Conservation (phyloP, 2,888 invertebrate genomes). For the Gastrophysa polygoni region DNA sequence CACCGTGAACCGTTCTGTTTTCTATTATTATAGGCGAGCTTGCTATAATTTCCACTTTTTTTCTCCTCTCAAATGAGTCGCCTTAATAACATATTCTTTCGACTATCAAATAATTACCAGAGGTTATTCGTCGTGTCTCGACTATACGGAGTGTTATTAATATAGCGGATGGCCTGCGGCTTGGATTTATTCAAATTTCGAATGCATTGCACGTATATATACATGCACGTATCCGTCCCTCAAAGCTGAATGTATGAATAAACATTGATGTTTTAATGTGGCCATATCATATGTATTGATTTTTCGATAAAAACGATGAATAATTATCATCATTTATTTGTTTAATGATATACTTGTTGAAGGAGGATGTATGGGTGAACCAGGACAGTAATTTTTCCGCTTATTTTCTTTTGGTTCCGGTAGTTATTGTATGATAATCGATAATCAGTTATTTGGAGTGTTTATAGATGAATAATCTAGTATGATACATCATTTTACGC, state of each 20-base stretch:
- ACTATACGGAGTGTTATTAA: not conserved
- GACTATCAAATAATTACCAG: conserved; percentile 4
- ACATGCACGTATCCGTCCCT: not conserved
- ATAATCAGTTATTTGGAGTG: too few relatives aligned
- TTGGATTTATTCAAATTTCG: not conserved
- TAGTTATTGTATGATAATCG: too few relatives aligned
- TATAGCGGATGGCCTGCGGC: not conserved
- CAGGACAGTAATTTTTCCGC: too few relatives aligned
- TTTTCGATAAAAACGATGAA: not conserved
- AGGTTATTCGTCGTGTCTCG: not conserved
- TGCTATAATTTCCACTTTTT: conserved; percentile 8
- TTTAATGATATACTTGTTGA: not conserved
- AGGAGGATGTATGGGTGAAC: not conserved
- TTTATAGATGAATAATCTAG: too few relatives aligned
- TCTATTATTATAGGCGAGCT: conserved; percentile 1
- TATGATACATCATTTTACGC: too few relatives aligned
- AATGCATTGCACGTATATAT: not conserved
- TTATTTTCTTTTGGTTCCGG: too few relatives aligned
- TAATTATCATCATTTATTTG: not conserved
- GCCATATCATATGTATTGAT: not conserved
- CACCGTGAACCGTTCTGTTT: not conserved
- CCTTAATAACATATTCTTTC: conserved; percentile 12
- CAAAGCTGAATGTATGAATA: not conserved
- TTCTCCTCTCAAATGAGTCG: conserved; percentile 7
- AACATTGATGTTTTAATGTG: not conserved